Base-by-base conservation (phyloP, 1,140 invertebrate species). In the Teleopsis dalmanni region DNA sequence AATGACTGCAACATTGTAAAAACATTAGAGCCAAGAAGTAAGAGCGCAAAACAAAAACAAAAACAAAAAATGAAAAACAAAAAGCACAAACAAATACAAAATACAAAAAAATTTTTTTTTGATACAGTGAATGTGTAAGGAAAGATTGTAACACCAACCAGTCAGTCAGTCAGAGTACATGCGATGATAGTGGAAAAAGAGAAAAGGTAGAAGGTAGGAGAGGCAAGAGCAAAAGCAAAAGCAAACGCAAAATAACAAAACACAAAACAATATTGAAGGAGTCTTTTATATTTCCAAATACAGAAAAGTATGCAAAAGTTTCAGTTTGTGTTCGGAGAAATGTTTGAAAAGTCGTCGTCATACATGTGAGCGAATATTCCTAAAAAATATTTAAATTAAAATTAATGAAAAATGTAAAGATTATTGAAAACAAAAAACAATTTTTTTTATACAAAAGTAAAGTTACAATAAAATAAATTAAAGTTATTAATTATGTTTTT, bases 211-310 rank as follows among this genome's bases (percentile, higher is more conserved):
- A n/a, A 35, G 34, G 11, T 8, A 45, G 21, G 27, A 34, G 14
- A 23, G 26, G 45, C 19, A 21, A 41, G 34, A 35, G n/a, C 34
- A 5, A 14, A 19, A 16, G 3, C 19, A 16, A 35, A 35, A 14
- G 34, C 16, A 19, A 35, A 19, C 14, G 19, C 34, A 19, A 35
- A 35, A 35, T 6, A 35, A 35, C 8, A 13, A 43, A 43, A 23
- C 41, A 44, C 31, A 27, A 44, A 33, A 44, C 34, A 33, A 33
- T 44, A 44, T 33, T 44, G 34, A 18, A 35, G 19, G n/a, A n/a
- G n/a, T n/a, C n/a, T n/a, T n/a, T n/a, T n/a, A 33, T 33, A 52
- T 56, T 65, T 60, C 60, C 60, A 65, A 58, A 65, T 63, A 65
- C 62, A 65, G 62, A 62, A 62, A 65, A 61, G 58, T 55, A 61